phyloP scores from a whole-genome alignment of 2,888 invertebrate species.

The Sthenelais limicola region DNA sequence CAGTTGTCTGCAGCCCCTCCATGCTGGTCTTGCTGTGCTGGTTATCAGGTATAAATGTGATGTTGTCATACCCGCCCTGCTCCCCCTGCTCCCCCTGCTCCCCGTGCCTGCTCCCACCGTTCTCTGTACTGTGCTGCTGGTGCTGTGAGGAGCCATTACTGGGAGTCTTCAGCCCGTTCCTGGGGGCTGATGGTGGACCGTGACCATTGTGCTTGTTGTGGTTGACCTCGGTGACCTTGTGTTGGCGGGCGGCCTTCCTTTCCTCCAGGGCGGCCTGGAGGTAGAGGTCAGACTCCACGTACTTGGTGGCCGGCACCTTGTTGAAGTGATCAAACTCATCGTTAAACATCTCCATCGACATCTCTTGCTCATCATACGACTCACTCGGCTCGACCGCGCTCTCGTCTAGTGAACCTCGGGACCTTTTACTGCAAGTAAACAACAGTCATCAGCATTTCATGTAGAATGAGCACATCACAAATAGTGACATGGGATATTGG shows the following conservation, averaged over 20 bases:
- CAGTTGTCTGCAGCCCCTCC: constrained; percentile 17
- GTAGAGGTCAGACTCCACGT: constrained; percentile 15
- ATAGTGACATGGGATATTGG: too few species aligned
- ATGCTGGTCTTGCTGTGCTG: background rate
- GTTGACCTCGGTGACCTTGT: background rate
- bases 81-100: too few species aligned
- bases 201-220: background rate
- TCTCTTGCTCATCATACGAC: constrained; percentile 47
- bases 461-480: too few species aligned
- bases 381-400: constrained; percentile 38
- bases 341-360: constrained; percentile 46
- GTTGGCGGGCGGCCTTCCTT: constrained; percentile 26
- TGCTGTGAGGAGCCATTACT: background rate
- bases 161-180: too few species aligned
- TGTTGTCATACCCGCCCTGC: constrained; percentile 19
- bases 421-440: constrained; percentile 40
- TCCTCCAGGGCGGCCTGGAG: constrained; percentile 42
- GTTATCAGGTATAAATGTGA: constrained; percentile 6
- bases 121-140: too few species aligned
- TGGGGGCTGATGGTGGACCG: background rate
- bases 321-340: constrained; percentile 49
- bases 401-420: constrained; percentile 46
- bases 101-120: too few species aligned
- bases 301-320: constrained; percentile 31
- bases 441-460: background rate